Conservation (phyloP, 2,113 vertebrate genomes). For the Mixornis gularis region DNA sequence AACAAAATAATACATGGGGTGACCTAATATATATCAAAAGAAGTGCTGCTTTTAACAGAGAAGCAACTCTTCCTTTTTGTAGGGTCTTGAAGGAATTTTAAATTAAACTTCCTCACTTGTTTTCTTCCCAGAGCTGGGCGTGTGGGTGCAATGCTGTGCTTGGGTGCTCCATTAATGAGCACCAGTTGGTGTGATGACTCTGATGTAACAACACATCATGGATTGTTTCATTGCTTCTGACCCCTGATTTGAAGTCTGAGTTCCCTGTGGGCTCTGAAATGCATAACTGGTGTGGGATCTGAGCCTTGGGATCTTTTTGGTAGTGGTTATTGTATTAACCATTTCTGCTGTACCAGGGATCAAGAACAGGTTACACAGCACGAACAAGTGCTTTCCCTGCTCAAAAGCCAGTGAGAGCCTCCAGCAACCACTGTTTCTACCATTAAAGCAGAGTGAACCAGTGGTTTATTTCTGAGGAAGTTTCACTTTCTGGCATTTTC, state of each 20-base stretch:
- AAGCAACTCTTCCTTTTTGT: slow-evolving; percentile 5
- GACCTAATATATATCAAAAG: slow-evolving; percentile 28
- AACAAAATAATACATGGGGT: not conserved
- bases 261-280: not conserved
- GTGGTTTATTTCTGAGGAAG: not conserved
- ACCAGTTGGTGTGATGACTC: not conserved
- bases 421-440: not conserved
- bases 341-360: not conserved
- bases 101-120: slow-evolving; percentile 7
- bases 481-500: not conserved
- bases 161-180: not conserved
- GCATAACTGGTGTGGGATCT: not conserved
- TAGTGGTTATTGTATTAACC: slow-evolving; percentile 12
- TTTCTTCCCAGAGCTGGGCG: not conserved
- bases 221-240: slow-evolving; percentile 44
- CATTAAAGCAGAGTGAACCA: not conserved
- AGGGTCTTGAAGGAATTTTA: slow-evolving; percentile 42
- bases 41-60: slow-evolving; percentile 36
- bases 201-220: not conserved
- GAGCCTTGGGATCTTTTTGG: not conserved
- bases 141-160: not conserved
- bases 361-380: not conserved
- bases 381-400: not conserved
- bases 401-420: not conserved
- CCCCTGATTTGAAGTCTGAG: slow-evolving; percentile 23